Conservation (phyloP, 2,797 vertebrate genomes). For the Peromyscus nudipes region DNA sequence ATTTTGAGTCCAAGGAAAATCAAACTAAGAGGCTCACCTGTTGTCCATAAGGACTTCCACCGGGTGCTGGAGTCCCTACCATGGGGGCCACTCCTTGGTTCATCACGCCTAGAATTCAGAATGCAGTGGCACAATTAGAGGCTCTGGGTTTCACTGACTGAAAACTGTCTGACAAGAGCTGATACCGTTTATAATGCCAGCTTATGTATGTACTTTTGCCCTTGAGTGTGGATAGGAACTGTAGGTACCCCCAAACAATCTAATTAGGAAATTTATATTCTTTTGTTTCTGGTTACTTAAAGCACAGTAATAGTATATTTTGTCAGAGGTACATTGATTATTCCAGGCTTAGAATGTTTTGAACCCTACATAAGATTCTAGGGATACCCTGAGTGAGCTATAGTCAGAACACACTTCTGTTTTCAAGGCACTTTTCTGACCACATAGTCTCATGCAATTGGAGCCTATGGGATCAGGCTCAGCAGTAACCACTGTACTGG, state of each 20-base stretch:
- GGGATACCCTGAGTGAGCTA: neutral
- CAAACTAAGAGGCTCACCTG: slow-evolving; percentile 91
- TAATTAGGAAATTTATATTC: slow-evolving; percentile 38
- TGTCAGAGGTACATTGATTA: slow-evolving; percentile 60
- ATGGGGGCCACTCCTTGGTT: slow-evolving; percentile 92
- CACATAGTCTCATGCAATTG: slow-evolving; percentile 57
- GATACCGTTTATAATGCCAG: slow-evolving; percentile 67
- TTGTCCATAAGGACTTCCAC: slow-evolving; percentile 93
- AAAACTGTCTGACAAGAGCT: slow-evolving; percentile 79
- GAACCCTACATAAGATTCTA: slow-evolving; percentile 41
- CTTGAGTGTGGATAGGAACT: slow-evolving; percentile 57
- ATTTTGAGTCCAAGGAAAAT: slow-evolving; percentile 45
- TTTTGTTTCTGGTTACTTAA: slow-evolving; percentile 51
- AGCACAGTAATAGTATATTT: slow-evolving; percentile 10
- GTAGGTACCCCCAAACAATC: slow-evolving; percentile 45
- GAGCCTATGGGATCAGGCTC: slow-evolving; percentile 68
- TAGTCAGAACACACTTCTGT: slow-evolving; percentile 28
- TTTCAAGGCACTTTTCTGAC: slow-evolving; percentile 45
- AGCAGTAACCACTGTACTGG: slow-evolving; percentile 37
- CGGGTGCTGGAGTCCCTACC: slow-evolving; percentile 92
- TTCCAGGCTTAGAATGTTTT: slow-evolving; percentile 47
- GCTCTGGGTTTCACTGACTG: slow-evolving; percentile 66
- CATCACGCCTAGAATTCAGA: slow-evolving; percentile 92
- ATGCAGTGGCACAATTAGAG: slow-evolving; percentile 85
- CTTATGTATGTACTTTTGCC: slow-evolving; percentile 44